Conservation (phyloP, 2,797 vertebrate species). For the Lacerta viridis region DNA sequence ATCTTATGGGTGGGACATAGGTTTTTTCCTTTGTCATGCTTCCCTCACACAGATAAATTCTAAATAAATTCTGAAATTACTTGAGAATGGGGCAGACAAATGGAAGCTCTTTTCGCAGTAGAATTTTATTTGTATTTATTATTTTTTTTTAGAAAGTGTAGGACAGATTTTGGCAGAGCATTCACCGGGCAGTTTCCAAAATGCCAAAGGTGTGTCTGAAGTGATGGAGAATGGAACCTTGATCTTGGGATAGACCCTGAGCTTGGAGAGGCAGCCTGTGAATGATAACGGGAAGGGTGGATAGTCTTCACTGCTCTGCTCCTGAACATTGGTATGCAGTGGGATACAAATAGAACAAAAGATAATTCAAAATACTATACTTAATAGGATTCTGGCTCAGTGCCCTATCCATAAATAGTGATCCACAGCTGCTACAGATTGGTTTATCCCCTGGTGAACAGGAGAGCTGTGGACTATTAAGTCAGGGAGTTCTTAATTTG, state of each 20-base stretch:
- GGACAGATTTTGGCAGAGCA: no score
- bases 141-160: no score
- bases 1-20: no score
- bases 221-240: no score
- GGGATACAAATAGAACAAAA: not conserved
- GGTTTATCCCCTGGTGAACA: constrained; percentile 57
- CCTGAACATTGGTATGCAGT: constrained; percentile 4
- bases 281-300: not conserved
- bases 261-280: constrained; percentile 24
- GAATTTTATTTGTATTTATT: no score
- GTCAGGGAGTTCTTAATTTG: constrained; percentile 18
- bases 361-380: constrained; percentile 37
- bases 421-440: constrained; percentile 59
- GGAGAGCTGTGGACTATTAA: constrained; percentile 33
- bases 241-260: constrained; percentile 15
- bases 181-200: not conserved
- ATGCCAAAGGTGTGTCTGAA: no score
- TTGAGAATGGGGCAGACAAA: no score
- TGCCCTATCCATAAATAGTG: constrained; percentile 51
- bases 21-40: no score
- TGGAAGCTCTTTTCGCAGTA: no score
- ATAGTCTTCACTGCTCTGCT: constrained; percentile 1
- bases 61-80: no score
- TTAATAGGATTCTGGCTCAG: constrained; percentile 60
- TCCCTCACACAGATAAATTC: no score